Base-by-base conservation (phyloP, 2,888 invertebrate species). In the Colostygia pectinataria region DNA sequence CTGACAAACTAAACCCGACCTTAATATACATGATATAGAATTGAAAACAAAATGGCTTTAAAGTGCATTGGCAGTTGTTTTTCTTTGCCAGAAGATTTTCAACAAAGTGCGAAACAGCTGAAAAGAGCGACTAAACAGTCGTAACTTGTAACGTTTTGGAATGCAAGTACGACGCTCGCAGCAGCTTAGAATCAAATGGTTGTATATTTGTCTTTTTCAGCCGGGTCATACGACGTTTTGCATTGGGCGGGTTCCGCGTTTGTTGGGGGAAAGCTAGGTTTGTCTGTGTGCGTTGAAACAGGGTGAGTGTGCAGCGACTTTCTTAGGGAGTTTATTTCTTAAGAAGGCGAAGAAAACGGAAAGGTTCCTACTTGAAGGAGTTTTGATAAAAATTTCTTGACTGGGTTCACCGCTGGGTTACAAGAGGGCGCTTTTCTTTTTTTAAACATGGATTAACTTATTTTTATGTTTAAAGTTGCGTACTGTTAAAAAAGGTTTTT, bases 341-440 rank as follows among this genome's bases (percentile, higher is more conserved):
- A 89, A 84, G 84, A 87, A 89, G 68, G 78, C 76, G 83, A 88
- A 89, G 87, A 88, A 90, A 86, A 66, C 74, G 77, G 79, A 86
- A 89, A 87, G 86, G 87, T 83, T 87, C 77, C 72, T 80, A 80
- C 82, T 89, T 78, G 80, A 81, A 66, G 75, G 74, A 70, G 78
- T 85, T 86, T 84, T 74, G 78, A 77, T 87, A 89, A 89, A 88
- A 88, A 83, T 70, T 61, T 56, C 51, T 63, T 76, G 57, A 75
- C 52, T 58, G 54, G 66, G 80, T 90, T 84, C 84, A 24, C 9
- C 42, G 59, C 46, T 14, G 15, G 40, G 38, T 64, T 77, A 71
- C 57, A 42, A 90, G 90, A 89, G 85, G 90, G 87, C 90, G 85
- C 63, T 52, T 59, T 51, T 55, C 8, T 28, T 55, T 63, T 62